Evolutionary conservation across 2,888 invertebrate genomes (phyloP).

Genomic region (Choreutis nemorana): DNA sequence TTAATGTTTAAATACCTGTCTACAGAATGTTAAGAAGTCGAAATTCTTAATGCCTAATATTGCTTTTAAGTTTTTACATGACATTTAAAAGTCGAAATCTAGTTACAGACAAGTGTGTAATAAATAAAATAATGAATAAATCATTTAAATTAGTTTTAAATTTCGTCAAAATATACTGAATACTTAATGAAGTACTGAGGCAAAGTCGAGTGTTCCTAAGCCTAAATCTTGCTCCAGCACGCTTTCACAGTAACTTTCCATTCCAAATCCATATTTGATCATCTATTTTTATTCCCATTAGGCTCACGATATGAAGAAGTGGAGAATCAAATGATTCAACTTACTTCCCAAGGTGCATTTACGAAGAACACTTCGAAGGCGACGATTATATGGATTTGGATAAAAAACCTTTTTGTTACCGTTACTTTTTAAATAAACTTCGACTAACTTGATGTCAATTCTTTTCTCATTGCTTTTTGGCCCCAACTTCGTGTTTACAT

Average conservation of each 20-base stretch:
- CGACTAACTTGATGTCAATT: slow-evolving; percentile 29
- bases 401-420: slow-evolving; percentile 23
- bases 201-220: too few relatives aligned
- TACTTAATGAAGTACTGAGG: too few relatives aligned
- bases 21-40: too few relatives aligned
- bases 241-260: slow-evolving; percentile 13
- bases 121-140: too few relatives aligned
- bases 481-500: not conserved
- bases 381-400: slow-evolving; percentile 46
- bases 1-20: too few relatives aligned
- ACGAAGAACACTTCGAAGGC: slow-evolving; percentile 30
- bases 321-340: slow-evolving; percentile 23
- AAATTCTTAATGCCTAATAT: too few relatives aligned
- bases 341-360: slow-evolving; percentile 40
- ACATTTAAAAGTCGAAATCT: too few relatives aligned
- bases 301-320: slow-evolving; percentile 59
- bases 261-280: slow-evolving; percentile 58
- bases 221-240: slow-evolving; percentile 12
- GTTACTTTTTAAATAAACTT: slow-evolving; percentile 38
- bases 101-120: too few relatives aligned
- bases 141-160: too few relatives aligned
- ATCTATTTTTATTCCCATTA: slow-evolving; percentile 46
- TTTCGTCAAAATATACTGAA: too few relatives aligned
- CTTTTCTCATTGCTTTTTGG: not conserved
- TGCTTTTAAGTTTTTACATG: too few relatives aligned